Evolutionary conservation across 1,140 invertebrate species (phyloP).

Genomic region (Cotesia glomerata): DNA sequence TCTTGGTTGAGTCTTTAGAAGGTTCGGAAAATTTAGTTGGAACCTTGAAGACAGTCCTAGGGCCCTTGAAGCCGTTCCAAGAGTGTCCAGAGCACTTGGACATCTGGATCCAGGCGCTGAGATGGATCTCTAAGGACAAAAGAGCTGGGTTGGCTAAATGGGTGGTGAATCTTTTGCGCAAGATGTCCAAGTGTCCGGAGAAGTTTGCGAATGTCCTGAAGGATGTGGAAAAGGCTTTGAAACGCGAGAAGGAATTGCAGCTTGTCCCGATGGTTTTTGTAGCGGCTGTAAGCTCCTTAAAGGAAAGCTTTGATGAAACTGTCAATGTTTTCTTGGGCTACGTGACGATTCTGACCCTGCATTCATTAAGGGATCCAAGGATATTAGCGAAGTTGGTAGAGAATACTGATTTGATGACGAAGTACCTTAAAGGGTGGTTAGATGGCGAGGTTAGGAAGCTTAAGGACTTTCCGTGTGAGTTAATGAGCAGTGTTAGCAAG

Average conservation of each 20-base stretch:
- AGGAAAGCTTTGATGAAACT: slow-evolving; percentile 34
- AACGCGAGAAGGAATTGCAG: slow-evolving; percentile 27
- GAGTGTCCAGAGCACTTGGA: slow-evolving; percentile 69
- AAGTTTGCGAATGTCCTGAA: slow-evolving; percentile 46
- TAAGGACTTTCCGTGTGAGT: slow-evolving; percentile 24
- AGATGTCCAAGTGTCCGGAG: slow-evolving; percentile 39
- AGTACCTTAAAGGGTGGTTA: slow-evolving; percentile 48
- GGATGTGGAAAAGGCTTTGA: slow-evolving; percentile 35
- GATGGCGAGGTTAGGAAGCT: slow-evolving; percentile 21
- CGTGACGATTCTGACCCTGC: slow-evolving; percentile 46
- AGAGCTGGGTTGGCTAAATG: slow-evolving; percentile 44
- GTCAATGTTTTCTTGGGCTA: slow-evolving; percentile 43
- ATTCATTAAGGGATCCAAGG: slow-evolving; percentile 49
- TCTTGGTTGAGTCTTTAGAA: slow-evolving; percentile 59
- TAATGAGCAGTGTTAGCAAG: slow-evolving; percentile 37
- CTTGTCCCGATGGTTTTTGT: slow-evolving; percentile 44
- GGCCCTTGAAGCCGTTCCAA: slow-evolving; percentile 69
- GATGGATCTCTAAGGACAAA: slow-evolving; percentile 44
- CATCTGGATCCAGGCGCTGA: slow-evolving; percentile 69
- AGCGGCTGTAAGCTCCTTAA: slow-evolving; percentile 45
- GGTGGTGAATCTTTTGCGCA: slow-evolving; percentile 50
- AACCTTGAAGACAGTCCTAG: slow-evolving; percentile 65
- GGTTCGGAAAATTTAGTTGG: neutral
- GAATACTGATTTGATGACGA: slow-evolving; percentile 37
- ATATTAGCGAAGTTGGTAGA: slow-evolving; percentile 41